Percentiles rank a stretch among this genome's conserved stretches.
phyloP scores from a whole-genome alignment of 2,113 vertebrate genomes.

The Agapornis roseicollis region DNA sequence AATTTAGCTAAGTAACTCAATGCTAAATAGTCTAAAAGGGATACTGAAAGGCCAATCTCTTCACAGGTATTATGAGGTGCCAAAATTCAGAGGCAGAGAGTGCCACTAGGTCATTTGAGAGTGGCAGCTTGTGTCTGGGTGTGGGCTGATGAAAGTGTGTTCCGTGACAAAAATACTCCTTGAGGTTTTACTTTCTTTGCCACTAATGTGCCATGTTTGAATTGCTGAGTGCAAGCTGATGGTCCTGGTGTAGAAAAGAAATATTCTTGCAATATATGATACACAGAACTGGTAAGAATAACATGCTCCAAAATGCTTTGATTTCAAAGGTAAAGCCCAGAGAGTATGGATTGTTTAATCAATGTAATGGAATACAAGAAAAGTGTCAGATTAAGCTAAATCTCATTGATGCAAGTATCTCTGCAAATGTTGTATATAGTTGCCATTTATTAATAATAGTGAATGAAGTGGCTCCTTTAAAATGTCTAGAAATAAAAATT shows the following conservation, averaged over 20 bases:
- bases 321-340: background rate
- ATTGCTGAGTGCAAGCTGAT: background rate
- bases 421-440: background rate
- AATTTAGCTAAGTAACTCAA: background rate
- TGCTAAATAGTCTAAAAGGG: background rate
- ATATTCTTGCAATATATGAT: background rate
- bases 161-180: accelerated
- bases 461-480: background rate
- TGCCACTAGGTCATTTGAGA: background rate
- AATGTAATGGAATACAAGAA: background rate
- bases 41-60: background rate
- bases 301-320: background rate
- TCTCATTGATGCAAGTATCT: background rate
- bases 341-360: background rate
- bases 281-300: background rate
- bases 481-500: background rate
- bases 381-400: background rate
- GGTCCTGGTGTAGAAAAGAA: background rate
- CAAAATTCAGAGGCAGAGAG: background rate
- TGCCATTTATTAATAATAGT: background rate
- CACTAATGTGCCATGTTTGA: accelerated
- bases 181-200: background rate
- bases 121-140: background rate
- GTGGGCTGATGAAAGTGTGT: background rate
- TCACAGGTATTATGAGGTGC: background rate